Percentiles rank a stretch among this genome's conserved stretches.
These are phyloP conservation scores for Drosophila falleni DNA, from an alignment of 2,888 invertebrate species.

Conservation along the genomic window DNA sequence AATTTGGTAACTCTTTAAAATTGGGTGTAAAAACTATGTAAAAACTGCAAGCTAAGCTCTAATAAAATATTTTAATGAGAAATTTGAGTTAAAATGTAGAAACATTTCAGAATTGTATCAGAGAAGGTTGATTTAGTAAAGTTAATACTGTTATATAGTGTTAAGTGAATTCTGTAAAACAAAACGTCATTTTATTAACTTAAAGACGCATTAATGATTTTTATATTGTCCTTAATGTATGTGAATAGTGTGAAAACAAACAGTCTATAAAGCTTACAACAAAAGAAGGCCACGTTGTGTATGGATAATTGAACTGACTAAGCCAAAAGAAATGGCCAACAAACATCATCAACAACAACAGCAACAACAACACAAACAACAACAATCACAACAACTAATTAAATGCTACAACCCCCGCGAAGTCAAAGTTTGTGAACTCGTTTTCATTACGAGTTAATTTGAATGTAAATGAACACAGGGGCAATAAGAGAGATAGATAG, in stretches of 20 bases:
- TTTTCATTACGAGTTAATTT: constrained; percentile 83
- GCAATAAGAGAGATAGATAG: constrained; percentile 4
- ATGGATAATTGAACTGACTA: constrained; percentile 61
- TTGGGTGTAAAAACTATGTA: too few relatives aligned
- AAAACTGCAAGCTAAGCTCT: too few relatives aligned
- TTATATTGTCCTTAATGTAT: constrained; percentile 33
- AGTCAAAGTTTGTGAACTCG: constrained; percentile 73
- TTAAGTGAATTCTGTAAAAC: background rate
- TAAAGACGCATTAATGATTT: background rate
- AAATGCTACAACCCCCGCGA: constrained; percentile 73
- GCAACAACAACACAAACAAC: constrained; percentile 14
- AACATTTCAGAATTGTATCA: too few relatives aligned
- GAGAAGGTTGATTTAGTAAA: too few relatives aligned
- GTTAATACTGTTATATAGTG: background rate
- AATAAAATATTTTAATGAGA: too few relatives aligned
- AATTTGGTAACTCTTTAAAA: too few relatives aligned
- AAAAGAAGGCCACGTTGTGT: constrained; percentile 36
- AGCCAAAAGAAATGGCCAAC: constrained; percentile 68
- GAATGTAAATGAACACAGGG: constrained; percentile 80
- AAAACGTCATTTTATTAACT: constrained; percentile 1
- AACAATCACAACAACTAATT: constrained; percentile 78
- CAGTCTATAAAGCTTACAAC: constrained; percentile 30
- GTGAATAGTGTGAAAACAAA: constrained; percentile 63
- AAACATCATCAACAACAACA: constrained; percentile 45
- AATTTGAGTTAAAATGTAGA: too few relatives aligned